These are phyloP conservation scores for Pachycephala philippinensis DNA, from an alignment of 2,113 vertebrate genomes.

Conservation along the genomic window DNA sequence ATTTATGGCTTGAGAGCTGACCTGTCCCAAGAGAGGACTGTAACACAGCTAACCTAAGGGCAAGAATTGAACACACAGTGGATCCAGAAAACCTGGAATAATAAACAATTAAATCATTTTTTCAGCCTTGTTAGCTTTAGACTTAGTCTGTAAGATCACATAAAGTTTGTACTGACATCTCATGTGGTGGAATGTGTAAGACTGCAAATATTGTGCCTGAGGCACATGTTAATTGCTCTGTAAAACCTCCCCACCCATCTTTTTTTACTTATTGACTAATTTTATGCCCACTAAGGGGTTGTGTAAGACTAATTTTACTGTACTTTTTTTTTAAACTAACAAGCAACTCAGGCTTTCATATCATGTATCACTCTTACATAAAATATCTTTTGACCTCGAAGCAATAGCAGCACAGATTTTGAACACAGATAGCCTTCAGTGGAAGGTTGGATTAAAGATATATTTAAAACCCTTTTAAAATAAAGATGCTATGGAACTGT, in stretches of 20 bases:
- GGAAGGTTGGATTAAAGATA: neutral
- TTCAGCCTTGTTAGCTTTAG: neutral
- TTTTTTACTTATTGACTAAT: conserved; percentile 14
- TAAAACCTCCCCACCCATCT: conserved; percentile 30
- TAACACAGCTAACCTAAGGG: neutral
- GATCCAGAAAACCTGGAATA: neutral
- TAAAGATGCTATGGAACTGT: neutral
- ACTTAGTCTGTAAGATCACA: neutral
- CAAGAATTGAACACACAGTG: neutral
- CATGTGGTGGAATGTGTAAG: neutral
- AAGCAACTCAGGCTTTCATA: neutral
- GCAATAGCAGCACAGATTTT: neutral
- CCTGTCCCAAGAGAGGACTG: neutral
- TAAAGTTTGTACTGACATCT: neutral
- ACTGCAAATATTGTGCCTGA: neutral
- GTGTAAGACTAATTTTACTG: neutral
- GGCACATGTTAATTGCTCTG: neutral
- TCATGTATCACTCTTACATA: neutral
- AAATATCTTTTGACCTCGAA: neutral
- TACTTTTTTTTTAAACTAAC: neutral
- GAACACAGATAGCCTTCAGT: neutral
- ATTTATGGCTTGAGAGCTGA: neutral
- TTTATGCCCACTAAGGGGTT: neutral
- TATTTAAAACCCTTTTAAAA: neutral
- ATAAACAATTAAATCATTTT: neutral